Conservation (phyloP, 2,888 invertebrate genomes). For the Stomorhina lunata region DNA sequence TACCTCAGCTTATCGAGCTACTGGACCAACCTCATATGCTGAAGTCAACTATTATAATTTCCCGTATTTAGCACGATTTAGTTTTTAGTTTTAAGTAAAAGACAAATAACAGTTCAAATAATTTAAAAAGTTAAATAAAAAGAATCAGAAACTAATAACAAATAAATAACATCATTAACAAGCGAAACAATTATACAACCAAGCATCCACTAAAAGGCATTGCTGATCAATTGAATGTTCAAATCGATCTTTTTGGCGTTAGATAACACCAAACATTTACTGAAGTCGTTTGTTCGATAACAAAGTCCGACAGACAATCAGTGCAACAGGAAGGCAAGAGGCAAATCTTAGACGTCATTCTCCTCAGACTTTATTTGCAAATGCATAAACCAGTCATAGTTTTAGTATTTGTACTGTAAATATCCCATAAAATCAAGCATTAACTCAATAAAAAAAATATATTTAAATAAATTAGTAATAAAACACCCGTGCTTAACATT, state of each 20-base stretch:
- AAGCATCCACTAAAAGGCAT: no score
- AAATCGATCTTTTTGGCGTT: no score
- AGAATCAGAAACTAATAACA: slow-evolving; percentile 26
- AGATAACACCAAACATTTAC: slow-evolving; percentile 1
- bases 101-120: slow-evolving; percentile 1
- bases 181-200: no score
- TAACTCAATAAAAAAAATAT: slow-evolving; percentile 25
- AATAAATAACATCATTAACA: slow-evolving; percentile 19
- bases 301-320: neutral
- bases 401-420: slow-evolving; percentile 61
- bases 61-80: slow-evolving; percentile 73
- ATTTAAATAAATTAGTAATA: slow-evolving; percentile 34
- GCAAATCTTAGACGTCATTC: slow-evolving; percentile 4
- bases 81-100: slow-evolving; percentile 69
- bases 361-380: slow-evolving; percentile 51
- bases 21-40: slow-evolving; percentile 72
- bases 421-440: slow-evolving; percentile 5
- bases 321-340: slow-evolving; percentile 3
- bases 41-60: slow-evolving; percentile 75
- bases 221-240: no score
- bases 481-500: slow-evolving; percentile 34
- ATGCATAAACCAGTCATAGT: slow-evolving; percentile 64
- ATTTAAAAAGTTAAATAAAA: neutral
- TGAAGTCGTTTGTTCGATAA: neutral
- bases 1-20: slow-evolving; percentile 71